phyloP scores from a whole-genome alignment of 2,113 vertebrate species.

The Eulemur macaco region DNA sequence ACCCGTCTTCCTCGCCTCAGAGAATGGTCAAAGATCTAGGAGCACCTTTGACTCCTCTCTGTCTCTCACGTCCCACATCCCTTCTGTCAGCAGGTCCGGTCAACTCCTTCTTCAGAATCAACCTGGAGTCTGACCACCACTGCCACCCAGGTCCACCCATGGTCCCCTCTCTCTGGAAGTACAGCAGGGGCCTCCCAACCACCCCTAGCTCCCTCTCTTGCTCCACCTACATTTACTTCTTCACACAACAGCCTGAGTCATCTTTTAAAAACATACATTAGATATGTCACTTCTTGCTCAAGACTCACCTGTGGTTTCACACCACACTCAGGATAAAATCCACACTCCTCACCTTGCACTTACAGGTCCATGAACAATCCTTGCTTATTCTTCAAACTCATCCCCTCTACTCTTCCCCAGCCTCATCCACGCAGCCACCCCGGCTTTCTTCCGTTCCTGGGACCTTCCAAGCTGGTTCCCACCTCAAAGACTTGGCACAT shows the following conservation, averaged over 20 bases:
- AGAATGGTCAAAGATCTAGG: not conserved
- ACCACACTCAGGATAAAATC: not conserved
- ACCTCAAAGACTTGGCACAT: not conserved
- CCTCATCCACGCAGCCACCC: not conserved
- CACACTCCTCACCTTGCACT: not conserved
- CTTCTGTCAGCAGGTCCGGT: not conserved
- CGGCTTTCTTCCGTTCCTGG: not conserved
- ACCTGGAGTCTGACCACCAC: not conserved
- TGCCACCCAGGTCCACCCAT: not conserved
- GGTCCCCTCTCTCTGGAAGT: not conserved
- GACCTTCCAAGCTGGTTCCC: not conserved
- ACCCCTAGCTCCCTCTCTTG: not conserved
- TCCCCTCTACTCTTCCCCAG: not conserved
- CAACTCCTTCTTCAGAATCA: not conserved
- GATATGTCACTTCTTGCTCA: not conserved
- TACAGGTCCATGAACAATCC: not conserved
- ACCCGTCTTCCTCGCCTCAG: not conserved
- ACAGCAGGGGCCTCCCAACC: not conserved
- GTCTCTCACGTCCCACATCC: not conserved
- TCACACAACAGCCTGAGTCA: not conserved
- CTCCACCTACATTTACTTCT: not conserved
- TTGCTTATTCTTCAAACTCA: not conserved
- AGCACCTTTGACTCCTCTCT: not conserved
- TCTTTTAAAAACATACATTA: not conserved
- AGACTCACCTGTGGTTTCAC: not conserved